Percentiles rank a stretch among this genome's conserved stretches.
Evolutionary conservation across 2,888 invertebrate species (phyloP).

Genomic region (Macropis europaea): DNA sequence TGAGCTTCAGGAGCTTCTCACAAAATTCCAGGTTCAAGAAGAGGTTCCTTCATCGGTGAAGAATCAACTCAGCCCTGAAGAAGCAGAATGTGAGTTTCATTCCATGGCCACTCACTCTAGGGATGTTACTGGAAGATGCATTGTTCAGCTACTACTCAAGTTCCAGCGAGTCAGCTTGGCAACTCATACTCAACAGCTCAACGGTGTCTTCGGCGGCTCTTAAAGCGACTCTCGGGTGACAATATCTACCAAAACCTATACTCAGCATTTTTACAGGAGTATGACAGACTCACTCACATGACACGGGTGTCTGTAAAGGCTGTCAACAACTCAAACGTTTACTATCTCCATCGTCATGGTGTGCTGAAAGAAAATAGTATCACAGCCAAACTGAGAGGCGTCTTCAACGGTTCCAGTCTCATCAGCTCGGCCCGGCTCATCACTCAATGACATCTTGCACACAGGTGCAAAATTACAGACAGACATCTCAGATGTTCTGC

Average conservation of each 20-base stretch:
- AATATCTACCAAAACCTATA: not conserved
- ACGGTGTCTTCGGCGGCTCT: not conserved
- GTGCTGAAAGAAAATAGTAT: not conserved
- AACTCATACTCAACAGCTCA: not conserved
- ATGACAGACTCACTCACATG: not conserved
- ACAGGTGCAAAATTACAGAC: not conserved
- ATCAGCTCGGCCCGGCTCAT: not conserved
- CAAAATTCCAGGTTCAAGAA: constrained; percentile 34
- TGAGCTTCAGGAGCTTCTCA: constrained; percentile 25
- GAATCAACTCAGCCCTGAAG: constrained; percentile 1
- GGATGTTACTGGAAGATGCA: constrained; percentile 15
- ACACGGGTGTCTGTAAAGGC: not conserved
- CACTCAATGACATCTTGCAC: not conserved
- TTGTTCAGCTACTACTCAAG: constrained; percentile 25
- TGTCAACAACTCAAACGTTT: not conserved
- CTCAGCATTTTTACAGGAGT: not conserved
- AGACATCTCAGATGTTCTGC: not conserved
- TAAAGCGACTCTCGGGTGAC: not conserved
- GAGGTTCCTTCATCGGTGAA: constrained; percentile 13
- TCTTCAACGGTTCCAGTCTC: not conserved
- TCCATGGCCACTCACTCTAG: constrained; percentile 23
- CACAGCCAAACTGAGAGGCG: not conserved
- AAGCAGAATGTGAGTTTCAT: constrained; percentile 28
- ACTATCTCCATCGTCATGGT: not conserved
- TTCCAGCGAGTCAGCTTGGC: not conserved